These are phyloP conservation scores for Polylopha cassiicola DNA, from an alignment of 2,888 invertebrate genomes.

Conservation along the genomic window DNA sequence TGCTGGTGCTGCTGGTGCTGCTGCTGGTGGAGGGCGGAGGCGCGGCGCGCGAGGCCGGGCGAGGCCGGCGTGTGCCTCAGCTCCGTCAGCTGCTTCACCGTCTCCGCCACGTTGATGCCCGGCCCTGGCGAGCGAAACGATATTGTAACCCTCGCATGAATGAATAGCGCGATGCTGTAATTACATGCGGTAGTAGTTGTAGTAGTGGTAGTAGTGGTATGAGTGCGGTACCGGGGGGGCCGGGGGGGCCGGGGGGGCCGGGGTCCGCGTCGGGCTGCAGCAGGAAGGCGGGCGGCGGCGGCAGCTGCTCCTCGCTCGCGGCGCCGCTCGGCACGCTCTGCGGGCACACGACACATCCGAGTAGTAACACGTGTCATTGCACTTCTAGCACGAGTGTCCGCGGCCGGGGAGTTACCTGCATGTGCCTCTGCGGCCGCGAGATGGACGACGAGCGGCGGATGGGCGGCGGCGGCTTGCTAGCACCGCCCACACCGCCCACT, in stretches of 20 bases:
- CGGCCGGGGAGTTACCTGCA: too few species aligned
- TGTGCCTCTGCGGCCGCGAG: slow-evolving; percentile 57
- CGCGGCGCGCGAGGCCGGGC: slow-evolving; percentile 83
- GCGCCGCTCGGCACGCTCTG: slow-evolving; percentile 43
- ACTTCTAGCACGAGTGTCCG: too few species aligned
- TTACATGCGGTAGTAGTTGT: too few species aligned
- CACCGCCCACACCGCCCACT: too few species aligned
- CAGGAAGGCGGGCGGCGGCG: slow-evolving; percentile 88
- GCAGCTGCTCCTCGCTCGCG: slow-evolving; percentile 81
- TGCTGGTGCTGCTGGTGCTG: slow-evolving; percentile 26
- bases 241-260: too few species aligned
- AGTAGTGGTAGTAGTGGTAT: too few species aligned
- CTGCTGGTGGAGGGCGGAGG: slow-evolving; percentile 35
- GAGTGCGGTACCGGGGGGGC: too few species aligned
- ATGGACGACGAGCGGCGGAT: slow-evolving; percentile 87
- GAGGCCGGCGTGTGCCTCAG: slow-evolving; percentile 92
- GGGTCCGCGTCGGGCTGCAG: slow-evolving; percentile 73
- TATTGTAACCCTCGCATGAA: too few species aligned
- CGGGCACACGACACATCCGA: slow-evolving; percentile 47
- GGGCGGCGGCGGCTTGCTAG: slow-evolving; percentile 90
- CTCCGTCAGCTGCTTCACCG: slow-evolving; percentile 90
- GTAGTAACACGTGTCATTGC: slow-evolving; percentile 28
- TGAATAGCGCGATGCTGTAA: too few species aligned
- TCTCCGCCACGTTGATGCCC: slow-evolving; percentile 87
- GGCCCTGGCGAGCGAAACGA: slow-evolving; percentile 8